phyloP scores from a whole-genome alignment of 2,113 vertebrate species.

The Pseudorectes ferrugineus region DNA sequence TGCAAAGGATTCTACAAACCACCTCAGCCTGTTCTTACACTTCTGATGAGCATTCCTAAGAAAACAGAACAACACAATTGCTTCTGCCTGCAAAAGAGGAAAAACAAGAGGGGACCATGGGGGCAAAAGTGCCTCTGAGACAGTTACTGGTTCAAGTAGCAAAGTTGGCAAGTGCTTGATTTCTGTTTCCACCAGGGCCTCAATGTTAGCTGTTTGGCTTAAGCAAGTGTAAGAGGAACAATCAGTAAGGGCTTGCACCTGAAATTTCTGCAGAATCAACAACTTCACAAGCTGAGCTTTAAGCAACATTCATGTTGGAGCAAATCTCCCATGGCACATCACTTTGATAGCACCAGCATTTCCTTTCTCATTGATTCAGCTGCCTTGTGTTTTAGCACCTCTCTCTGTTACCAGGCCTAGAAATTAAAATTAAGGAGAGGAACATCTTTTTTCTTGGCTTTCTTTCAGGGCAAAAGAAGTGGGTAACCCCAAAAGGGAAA shows the following conservation, averaged over 20 bases:
- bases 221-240: neutral
- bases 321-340: neutral
- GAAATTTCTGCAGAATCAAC: conserved; percentile 14
- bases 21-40: neutral
- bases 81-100: neutral
- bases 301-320: neutral
- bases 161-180: neutral
- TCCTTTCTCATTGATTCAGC: neutral
- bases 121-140: neutral
- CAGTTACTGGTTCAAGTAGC: neutral
- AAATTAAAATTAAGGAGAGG: neutral
- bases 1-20: neutral
- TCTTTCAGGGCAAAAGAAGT: neutral
- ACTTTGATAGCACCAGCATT: neutral
- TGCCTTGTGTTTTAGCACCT: neutral
- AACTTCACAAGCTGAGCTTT: neutral
- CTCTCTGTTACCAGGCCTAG: neutral
- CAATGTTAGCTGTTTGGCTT: neutral
- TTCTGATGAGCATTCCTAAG: neutral
- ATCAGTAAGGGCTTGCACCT: neutral
- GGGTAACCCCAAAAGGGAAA: neutral
- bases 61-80: neutral
- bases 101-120: neutral
- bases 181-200: neutral
- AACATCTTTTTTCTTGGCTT: neutral